Conservation (phyloP, 2,113 vertebrate genomes). For the Cynocephalus volans region DNA sequence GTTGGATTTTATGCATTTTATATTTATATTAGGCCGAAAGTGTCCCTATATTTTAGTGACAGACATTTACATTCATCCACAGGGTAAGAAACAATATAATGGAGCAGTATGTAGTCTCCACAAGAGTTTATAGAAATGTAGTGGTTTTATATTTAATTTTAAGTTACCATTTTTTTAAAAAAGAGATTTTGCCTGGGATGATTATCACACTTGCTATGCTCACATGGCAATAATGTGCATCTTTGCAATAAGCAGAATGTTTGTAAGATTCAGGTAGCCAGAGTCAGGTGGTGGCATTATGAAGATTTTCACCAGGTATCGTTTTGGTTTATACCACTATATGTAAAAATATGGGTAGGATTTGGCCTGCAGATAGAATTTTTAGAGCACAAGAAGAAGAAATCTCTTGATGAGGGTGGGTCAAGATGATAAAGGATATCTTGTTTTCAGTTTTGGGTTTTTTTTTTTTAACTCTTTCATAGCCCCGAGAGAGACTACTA, state of each 20-base stretch:
- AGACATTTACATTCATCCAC: slow-evolving; percentile 73
- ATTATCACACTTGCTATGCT: slow-evolving; percentile 63
- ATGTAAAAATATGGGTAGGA: slow-evolving; percentile 10
- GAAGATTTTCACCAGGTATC: slow-evolving; percentile 10
- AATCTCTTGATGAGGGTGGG: slow-evolving; percentile 75
- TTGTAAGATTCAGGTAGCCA: slow-evolving; percentile 60
- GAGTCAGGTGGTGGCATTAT: slow-evolving; percentile 30
- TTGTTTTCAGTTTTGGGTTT: slow-evolving; percentile 63
- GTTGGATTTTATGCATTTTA: slow-evolving; percentile 76
- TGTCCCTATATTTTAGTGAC: slow-evolving; percentile 82
- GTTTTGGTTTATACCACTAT: slow-evolving; percentile 47
- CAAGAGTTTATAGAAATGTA: slow-evolving; percentile 69
- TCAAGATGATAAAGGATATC: slow-evolving; percentile 78
- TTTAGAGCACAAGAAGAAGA: slow-evolving; percentile 68
- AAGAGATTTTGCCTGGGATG: slow-evolving; percentile 56
- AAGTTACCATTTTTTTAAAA: slow-evolving; percentile 67
- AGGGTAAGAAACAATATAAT: slow-evolving; percentile 69
- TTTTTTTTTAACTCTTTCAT: slow-evolving; percentile 75
- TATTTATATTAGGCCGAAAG: slow-evolving; percentile 80
- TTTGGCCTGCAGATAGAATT: slow-evolving; percentile 21
- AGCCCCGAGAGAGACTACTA: slow-evolving; percentile 68
- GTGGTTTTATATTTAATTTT: slow-evolving; percentile 80
- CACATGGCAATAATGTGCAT: slow-evolving; percentile 42
- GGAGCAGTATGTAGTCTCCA: slow-evolving; percentile 64
- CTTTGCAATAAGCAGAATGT: slow-evolving; percentile 44